Conservation (phyloP, 1,140 invertebrate species). For the Sinonovacula constricta region DNA sequence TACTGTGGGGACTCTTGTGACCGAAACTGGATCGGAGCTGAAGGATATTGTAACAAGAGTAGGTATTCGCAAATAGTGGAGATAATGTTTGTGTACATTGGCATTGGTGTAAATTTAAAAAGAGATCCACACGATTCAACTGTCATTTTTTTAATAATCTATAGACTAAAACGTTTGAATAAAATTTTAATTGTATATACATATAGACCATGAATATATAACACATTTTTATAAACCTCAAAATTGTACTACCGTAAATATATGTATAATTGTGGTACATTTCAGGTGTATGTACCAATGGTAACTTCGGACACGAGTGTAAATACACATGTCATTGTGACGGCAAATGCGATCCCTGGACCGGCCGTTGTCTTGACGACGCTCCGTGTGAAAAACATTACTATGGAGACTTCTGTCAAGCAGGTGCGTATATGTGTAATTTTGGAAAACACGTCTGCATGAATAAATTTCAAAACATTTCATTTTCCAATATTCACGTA, state of each 20-base stretch:
- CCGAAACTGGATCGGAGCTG: slow-evolving; percentile 29
- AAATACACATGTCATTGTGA: slow-evolving; percentile 31
- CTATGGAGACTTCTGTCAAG: slow-evolving; percentile 35
- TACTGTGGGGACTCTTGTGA: slow-evolving; percentile 11
- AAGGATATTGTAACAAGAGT: slow-evolving; percentile 37
- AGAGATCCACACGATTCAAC: not conserved
- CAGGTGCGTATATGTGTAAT: slow-evolving; percentile 9
- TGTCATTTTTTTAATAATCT: not conserved
- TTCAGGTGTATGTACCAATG: slow-evolving; percentile 23
- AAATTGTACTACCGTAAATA: too few species aligned
- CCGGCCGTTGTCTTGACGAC: slow-evolving; percentile 8
- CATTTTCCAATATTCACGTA: not conserved
- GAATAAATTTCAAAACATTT: not conserved
- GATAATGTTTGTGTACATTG: not conserved
- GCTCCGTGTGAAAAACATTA: slow-evolving; percentile 5
- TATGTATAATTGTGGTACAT: too few species aligned
- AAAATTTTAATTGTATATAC: not conserved
- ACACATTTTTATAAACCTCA: not conserved
- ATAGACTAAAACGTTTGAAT: too few species aligned
- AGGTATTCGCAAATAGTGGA: not conserved
- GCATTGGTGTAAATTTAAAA: not conserved
- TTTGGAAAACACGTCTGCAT: not conserved
- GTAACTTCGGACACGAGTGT: slow-evolving; percentile 29
- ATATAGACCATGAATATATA: not conserved
- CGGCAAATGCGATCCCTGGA: slow-evolving; percentile 38